Base-by-base conservation (phyloP, 2,113 vertebrate species). In the Calypte anna region DNA sequence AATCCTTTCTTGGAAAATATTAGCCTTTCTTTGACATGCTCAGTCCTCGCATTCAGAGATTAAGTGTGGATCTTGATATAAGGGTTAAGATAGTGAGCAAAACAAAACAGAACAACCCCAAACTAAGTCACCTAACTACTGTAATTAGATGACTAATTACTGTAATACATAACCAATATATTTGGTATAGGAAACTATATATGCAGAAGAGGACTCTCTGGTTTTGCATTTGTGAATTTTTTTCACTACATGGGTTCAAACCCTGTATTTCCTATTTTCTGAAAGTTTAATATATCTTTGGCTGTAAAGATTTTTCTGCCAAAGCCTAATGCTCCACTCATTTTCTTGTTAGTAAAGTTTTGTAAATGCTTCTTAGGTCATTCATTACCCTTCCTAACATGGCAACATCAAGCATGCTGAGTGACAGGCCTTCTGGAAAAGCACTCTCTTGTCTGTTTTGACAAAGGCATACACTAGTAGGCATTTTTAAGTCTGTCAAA, bases 401-500 rank as follows among this genome's bases (percentile, higher is more conserved):
- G 55, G 43, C 31, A 76, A 31, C 63, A 91, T 67, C 50, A 40
- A 73, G 23, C 7, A 44, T 18, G 7, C 17, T 91, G 80, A 85
- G 21, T 90, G 68, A 82, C 67, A 92, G 20, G 22, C 54, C 30
- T 86, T 22, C 43, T 81, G 77, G 62, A 92, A 90, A 93, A 86
- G 10, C 14, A 44, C 27, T 70, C 33, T 86, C 40, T 58, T 75
- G 17, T 86, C 78, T 90, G 44, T 93, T 95, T 90, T 94, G 83
- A 94, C 61, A 94, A 91, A 93, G 23, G 36, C 25, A n/a, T 3
- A 5, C 62, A 61, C 48, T 89, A 61, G 59, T 22, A 86, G 55
- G 36, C 31, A 86, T 96, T 92, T 90, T 90, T 21, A 2, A 95
- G 48, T 62, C 68, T 84, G 50, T 86, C 67, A 84, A 67, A 82